These are phyloP conservation scores for Tarsius wallacei DNA, from an alignment of 2,797 vertebrate species.

Conservation along the genomic window DNA sequence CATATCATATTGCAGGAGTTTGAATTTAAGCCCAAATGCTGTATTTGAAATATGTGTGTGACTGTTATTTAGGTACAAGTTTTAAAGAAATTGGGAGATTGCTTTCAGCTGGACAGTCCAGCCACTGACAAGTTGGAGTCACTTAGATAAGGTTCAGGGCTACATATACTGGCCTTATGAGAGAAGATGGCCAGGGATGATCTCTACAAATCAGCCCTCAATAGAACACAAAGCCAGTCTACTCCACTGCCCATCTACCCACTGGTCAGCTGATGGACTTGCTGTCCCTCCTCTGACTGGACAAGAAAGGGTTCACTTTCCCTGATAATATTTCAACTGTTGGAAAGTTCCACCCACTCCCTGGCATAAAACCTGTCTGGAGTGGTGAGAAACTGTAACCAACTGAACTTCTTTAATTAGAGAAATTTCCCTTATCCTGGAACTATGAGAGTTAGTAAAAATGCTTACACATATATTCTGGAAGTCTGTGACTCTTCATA, in stretches of 20 bases:
- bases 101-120: conserved; percentile 10
- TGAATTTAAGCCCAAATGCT: conserved; percentile 1
- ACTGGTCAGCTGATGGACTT: neutral
- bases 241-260: neutral
- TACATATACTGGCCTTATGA: neutral
- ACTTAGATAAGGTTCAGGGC: conserved; percentile 1
- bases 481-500: neutral
- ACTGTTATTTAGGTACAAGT: neutral
- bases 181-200: neutral
- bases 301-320: neutral
- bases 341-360: neutral
- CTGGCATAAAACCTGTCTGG: neutral
- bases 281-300: neutral
- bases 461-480: neutral
- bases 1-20: neutral
- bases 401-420: neutral
- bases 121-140: neutral
- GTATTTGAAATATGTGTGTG: neutral
- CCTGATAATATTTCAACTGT: neutral
- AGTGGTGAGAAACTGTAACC: neutral
- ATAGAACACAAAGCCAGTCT: neutral
- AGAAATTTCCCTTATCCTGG: neutral
- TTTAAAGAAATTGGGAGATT: neutral
- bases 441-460: neutral
- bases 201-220: neutral